These are phyloP conservation scores for Heliconius cydno DNA, from an alignment of 2,888 invertebrate species.

Conservation along the genomic window DNA sequence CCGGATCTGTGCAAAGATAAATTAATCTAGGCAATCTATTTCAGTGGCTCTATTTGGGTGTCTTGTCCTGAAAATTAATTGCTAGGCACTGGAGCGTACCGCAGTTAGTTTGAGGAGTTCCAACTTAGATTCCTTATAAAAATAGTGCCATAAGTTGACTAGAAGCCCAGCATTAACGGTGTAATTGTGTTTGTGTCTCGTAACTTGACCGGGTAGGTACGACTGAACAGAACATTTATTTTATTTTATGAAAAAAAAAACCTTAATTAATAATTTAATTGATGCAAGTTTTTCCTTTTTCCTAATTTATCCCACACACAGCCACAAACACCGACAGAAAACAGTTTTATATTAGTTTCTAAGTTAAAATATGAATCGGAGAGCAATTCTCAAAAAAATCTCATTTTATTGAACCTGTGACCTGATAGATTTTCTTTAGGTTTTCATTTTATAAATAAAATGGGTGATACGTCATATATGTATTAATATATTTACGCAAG, in stretches of 20 bases:
- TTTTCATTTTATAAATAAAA: background rate
- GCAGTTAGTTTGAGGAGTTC: conserved; percentile 12
- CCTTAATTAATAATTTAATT: no score
- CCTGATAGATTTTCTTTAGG: background rate
- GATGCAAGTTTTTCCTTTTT: no score
- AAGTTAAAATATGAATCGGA: background rate
- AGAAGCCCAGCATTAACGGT: background rate
- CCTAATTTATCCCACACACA: no score
- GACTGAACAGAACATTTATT: no score
- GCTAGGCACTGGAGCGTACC: background rate
- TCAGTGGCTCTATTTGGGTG: conserved; percentile 16
- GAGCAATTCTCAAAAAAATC: background rate
- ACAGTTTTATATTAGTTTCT: background rate
- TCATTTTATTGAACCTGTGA: background rate
- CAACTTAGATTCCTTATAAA: background rate
- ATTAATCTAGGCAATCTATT: conserved; percentile 29
- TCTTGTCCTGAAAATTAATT: conserved; percentile 28
- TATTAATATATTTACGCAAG: conserved; percentile 17
- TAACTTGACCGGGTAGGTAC: background rate
- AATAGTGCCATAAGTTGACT: background rate
- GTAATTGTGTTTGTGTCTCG: background rate
- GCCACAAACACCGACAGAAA: background rate
- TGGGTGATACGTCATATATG: background rate
- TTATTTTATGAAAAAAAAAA: no score
- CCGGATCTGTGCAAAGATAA: conserved; percentile 30